Evolutionary conservation across 2,888 invertebrate genomes (phyloP).

Genomic region (Macaria notata): DNA sequence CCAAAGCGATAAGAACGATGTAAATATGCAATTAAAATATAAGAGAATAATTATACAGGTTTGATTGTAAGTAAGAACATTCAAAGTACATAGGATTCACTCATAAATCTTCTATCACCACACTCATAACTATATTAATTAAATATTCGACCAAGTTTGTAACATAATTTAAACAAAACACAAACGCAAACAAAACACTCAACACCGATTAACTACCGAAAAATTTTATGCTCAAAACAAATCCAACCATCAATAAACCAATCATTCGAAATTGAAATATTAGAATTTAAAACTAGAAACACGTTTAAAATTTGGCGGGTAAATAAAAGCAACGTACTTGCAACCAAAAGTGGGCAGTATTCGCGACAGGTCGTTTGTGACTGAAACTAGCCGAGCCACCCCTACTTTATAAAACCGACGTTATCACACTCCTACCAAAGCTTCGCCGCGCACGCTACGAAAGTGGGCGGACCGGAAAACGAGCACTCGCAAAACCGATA

Average conservation of each 20-base stretch:
- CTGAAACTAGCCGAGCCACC: constrained; percentile 47
- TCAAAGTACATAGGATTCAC: too few relatives aligned
- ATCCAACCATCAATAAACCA: neutral
- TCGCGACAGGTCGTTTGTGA: constrained; percentile 51
- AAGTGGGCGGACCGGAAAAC: constrained; percentile 20
- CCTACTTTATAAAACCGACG: constrained; percentile 56
- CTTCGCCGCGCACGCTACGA: constrained; percentile 8
- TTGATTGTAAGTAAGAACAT: too few relatives aligned
- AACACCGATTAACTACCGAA: too few relatives aligned
- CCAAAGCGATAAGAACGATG: too few relatives aligned
- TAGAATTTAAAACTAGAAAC: neutral
- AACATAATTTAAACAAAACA: too few relatives aligned
- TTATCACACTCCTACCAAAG: constrained; percentile 44
- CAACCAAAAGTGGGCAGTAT: constrained; percentile 42
- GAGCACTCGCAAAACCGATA: constrained; percentile 4
- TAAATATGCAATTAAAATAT: too few relatives aligned
- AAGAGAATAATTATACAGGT: too few relatives aligned
- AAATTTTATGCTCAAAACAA: too few relatives aligned
- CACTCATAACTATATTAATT: too few relatives aligned
- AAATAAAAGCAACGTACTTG: constrained; percentile 46
- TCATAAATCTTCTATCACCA: too few relatives aligned
- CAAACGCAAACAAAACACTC: too few relatives aligned
- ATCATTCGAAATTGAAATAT: neutral
- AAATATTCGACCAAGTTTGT: too few relatives aligned
- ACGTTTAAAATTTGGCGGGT: neutral